These are phyloP conservation scores for Onychostruthus taczanowskii DNA, from an alignment of 2,113 vertebrate species.

Conservation along the genomic window DNA sequence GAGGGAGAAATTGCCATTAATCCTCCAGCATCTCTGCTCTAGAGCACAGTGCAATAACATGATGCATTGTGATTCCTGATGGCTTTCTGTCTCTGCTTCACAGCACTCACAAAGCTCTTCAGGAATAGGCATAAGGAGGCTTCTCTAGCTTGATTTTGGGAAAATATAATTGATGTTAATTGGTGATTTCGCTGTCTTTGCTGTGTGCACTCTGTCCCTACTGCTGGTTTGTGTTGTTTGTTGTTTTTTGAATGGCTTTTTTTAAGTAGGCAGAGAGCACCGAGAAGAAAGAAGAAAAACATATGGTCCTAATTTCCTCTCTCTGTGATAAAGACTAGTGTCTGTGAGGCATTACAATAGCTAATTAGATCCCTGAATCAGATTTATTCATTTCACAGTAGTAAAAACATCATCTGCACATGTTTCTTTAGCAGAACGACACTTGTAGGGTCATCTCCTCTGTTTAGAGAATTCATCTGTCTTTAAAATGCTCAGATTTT, in stretches of 20 bases:
- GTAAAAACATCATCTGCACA: neutral
- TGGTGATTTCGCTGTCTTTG: neutral
- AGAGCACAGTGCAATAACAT: neutral
- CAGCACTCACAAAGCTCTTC: neutral
- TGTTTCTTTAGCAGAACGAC: neutral
- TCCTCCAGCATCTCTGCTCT: neutral
- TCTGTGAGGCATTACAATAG: slow-evolving; percentile 23
- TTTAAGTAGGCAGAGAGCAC: neutral
- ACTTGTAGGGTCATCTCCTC: neutral
- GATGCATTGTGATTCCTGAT: neutral
- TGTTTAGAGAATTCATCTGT: neutral
- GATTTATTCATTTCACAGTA: neutral
- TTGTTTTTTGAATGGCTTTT: neutral
- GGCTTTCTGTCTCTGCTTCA: neutral
- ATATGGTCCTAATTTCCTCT: slow-evolving; percentile 1
- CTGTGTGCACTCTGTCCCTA: neutral
- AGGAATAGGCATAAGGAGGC: neutral
- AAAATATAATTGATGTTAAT: neutral
- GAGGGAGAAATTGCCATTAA: neutral
- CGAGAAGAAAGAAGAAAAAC: neutral
- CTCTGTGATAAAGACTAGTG: neutral
- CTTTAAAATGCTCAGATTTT: neutral
- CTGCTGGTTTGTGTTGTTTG: neutral
- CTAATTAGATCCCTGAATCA: slow-evolving; percentile 36
- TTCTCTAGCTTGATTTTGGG: neutral